Evolutionary conservation across 1,140 invertebrate species (phyloP).

Genomic region (Hyphantria cunea): DNA sequence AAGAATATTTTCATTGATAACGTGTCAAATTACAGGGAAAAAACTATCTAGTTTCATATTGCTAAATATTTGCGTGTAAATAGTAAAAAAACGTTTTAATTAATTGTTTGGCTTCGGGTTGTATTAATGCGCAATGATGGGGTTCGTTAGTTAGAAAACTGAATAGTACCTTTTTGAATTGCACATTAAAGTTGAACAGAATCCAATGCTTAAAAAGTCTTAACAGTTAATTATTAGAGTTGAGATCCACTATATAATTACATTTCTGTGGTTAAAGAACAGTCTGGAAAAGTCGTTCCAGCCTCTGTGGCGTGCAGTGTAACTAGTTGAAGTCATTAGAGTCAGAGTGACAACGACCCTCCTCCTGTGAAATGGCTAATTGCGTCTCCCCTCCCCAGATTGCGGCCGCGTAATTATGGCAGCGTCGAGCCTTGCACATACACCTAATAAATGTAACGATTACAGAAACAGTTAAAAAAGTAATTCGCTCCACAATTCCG

Average conservation of each 20-base stretch:
- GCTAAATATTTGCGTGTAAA: too few species aligned
- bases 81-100: too few species aligned
- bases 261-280: conserved; percentile 16
- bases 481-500: conserved; percentile 1
- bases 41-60: too few species aligned
- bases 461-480: conserved; percentile 14
- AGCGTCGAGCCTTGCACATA: conserved; percentile 10
- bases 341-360: conserved; percentile 39
- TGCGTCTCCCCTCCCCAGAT: conserved; percentile 34
- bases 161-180: neutral
- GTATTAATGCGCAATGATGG: too few species aligned
- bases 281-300: conserved; percentile 25
- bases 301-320: conserved; percentile 16
- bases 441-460: conserved; percentile 27
- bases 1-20: too few species aligned
- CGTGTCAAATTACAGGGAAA: too few species aligned
- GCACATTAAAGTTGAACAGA: neutral
- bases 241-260: conserved; percentile 13
- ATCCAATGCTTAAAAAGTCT: conserved; percentile 2
- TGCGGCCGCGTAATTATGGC: conserved; percentile 37
- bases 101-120: too few species aligned
- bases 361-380: conserved; percentile 42
- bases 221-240: conserved; percentile 16
- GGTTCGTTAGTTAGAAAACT: too few species aligned
- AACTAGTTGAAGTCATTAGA: conserved; percentile 39